Evolutionary conservation across 2,113 vertebrate species (phyloP).

Genomic region (Choloepus hoffmanni): DNA sequence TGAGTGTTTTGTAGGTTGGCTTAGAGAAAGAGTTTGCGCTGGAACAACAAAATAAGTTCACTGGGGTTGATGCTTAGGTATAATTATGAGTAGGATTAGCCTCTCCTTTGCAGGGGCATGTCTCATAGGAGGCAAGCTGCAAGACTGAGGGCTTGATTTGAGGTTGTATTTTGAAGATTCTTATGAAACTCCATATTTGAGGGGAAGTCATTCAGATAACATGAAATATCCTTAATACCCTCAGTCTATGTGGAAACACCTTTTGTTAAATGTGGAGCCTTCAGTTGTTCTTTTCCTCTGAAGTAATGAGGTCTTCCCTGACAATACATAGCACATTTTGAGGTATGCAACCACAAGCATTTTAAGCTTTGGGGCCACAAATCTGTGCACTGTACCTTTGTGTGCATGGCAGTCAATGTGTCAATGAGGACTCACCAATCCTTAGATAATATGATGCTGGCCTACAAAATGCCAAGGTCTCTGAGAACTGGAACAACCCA

Average conservation of each 20-base stretch:
- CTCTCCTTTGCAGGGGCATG: too few relatives aligned
- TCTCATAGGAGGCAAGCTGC: too few relatives aligned
- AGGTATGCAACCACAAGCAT: not conserved
- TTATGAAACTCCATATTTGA: slow-evolving; percentile 2
- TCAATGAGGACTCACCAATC: too few relatives aligned
- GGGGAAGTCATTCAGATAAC: not conserved
- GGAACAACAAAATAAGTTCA: too few relatives aligned
- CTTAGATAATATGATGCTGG: too few relatives aligned
- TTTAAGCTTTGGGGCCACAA: not conserved
- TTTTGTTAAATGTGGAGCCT: not conserved
- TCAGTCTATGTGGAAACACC: not conserved
- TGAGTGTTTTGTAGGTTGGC: too few relatives aligned
- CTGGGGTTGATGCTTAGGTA: too few relatives aligned
- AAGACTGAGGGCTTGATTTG: too few relatives aligned
- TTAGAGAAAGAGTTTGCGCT: too few relatives aligned
- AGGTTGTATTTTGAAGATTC: not conserved
- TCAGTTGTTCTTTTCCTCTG: not conserved
- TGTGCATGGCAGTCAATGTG: too few relatives aligned
- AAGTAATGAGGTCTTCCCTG: not conserved
- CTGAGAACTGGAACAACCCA: not conserved
- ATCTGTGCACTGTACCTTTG: not conserved
- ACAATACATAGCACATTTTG: not conserved
- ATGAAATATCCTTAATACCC: not conserved
- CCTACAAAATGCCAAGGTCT: not conserved
- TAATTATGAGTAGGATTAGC: too few relatives aligned